These are phyloP conservation scores for Microcebus tavaratra DNA, from an alignment of 2,113 vertebrate species.

Conservation along the genomic window DNA sequence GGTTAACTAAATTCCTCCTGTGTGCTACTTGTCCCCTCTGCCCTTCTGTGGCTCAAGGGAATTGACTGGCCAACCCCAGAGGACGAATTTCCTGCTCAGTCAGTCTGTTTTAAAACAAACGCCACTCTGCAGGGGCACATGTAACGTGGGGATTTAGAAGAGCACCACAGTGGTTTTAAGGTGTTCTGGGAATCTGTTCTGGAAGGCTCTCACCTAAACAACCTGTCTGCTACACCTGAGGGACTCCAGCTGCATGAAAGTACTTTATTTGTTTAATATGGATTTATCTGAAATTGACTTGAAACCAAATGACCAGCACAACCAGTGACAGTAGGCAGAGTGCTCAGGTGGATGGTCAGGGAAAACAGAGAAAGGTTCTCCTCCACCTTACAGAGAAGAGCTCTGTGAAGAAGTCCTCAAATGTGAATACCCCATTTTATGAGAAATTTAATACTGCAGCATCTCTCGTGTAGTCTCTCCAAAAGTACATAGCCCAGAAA, in stretches of 20 bases:
- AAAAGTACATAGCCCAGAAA: background rate
- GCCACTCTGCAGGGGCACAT: background rate
- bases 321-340: background rate
- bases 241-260: background rate
- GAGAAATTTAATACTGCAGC: background rate
- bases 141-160: background rate
- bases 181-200: slow-evolving; percentile 7
- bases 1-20: background rate
- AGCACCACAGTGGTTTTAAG: background rate
- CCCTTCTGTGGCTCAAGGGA: slow-evolving; percentile 52
- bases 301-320: accelerated
- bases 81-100: slow-evolving; percentile 20
- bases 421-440: background rate
- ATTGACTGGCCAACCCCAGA: slow-evolving; percentile 50
- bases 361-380: background rate
- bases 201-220: background rate
- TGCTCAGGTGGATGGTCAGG: background rate
- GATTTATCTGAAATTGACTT: slow-evolving; percentile 24
- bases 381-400: background rate
- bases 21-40: background rate
- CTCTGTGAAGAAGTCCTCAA: background rate
- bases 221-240: background rate
- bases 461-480: background rate
- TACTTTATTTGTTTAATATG: background rate
- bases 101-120: slow-evolving; percentile 51